These are phyloP conservation scores for Conistra vaccinii DNA, from an alignment of 2,888 invertebrate species.

Conservation along the genomic window DNA sequence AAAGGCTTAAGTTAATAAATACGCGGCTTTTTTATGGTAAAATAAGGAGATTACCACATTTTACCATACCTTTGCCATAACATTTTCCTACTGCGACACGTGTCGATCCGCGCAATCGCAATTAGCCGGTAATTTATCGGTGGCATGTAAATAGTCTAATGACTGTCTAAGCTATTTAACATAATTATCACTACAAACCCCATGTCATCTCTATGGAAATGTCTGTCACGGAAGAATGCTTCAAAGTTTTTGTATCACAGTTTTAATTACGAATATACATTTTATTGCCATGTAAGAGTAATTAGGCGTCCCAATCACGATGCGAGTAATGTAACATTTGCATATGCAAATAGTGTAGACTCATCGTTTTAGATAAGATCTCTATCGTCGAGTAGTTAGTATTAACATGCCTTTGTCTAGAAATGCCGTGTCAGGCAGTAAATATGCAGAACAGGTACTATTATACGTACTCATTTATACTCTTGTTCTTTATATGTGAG, in stretches of 20 bases:
- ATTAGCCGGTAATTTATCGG: constrained; percentile 24
- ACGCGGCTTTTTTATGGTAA: constrained; percentile 20
- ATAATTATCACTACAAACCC: constrained; percentile 20
- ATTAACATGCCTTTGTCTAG: constrained; percentile 38
- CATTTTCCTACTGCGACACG: constrained; percentile 49
- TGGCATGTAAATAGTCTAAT: constrained; percentile 43
- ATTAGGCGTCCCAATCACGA: constrained; percentile 35
- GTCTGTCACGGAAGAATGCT: constrained; percentile 17
- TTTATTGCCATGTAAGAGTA: constrained; percentile 32
- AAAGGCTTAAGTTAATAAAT: constrained; percentile 23
- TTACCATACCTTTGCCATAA: constrained; percentile 40
- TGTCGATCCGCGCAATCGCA: constrained; percentile 38
- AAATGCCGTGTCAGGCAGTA: constrained; percentile 19
- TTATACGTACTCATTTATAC: neutral
- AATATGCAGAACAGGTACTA: constrained; percentile 24
- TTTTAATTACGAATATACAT: constrained; percentile 30
- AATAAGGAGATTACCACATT: constrained; percentile 42
- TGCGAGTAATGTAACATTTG: constrained; percentile 27
- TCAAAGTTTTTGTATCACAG: constrained; percentile 13
- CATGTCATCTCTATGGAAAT: constrained; percentile 38
- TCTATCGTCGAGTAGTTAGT: constrained; percentile 32
- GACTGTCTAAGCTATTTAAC: constrained; percentile 19
- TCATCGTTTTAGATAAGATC: constrained; percentile 45
- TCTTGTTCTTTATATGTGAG: constrained; percentile 12
- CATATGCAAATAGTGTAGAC: constrained; percentile 38